Conservation (phyloP, 2,797 vertebrate genomes). For the Alectoris magna region DNA sequence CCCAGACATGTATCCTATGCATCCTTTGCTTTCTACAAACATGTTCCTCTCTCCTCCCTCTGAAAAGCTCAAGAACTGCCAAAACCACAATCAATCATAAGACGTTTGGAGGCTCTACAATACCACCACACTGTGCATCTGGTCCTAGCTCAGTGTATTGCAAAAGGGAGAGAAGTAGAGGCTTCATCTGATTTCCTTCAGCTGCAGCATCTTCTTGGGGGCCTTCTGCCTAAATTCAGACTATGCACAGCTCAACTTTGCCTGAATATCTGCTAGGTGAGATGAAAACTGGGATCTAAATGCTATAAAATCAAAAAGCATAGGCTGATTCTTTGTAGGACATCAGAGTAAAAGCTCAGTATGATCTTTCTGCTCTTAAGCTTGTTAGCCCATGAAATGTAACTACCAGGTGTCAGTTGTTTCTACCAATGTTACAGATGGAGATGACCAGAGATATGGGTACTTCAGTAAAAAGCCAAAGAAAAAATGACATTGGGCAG, state of each 20-base stretch:
- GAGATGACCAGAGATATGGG: neutral
- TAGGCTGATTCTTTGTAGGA: neutral
- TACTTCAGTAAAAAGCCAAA: neutral
- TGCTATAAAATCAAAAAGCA: neutral
- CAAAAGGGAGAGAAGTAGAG: neutral
- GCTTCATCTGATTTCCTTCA: neutral
- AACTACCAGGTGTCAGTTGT: neutral
- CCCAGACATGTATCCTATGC: fast-evolving
- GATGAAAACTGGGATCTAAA: neutral
- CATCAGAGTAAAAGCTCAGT: neutral
- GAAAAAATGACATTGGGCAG: neutral
- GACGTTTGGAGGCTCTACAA: neutral
- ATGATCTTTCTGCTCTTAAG: neutral
- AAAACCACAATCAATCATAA: neutral
- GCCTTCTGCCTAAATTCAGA: neutral
- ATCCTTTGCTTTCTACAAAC: neutral
- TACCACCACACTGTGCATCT: neutral
- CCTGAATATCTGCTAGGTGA: neutral
- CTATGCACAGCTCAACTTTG: neutral
- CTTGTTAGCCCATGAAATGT: neutral
- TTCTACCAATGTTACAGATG: slow-evolving; percentile 7
- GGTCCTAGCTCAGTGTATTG: neutral
- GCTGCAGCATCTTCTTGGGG: neutral
- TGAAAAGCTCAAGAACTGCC: neutral
- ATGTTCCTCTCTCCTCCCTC: neutral